These are phyloP conservation scores for Nansenia antarctica DNA, from an alignment of 2,113 vertebrate genomes.

Conservation along the genomic window DNA sequence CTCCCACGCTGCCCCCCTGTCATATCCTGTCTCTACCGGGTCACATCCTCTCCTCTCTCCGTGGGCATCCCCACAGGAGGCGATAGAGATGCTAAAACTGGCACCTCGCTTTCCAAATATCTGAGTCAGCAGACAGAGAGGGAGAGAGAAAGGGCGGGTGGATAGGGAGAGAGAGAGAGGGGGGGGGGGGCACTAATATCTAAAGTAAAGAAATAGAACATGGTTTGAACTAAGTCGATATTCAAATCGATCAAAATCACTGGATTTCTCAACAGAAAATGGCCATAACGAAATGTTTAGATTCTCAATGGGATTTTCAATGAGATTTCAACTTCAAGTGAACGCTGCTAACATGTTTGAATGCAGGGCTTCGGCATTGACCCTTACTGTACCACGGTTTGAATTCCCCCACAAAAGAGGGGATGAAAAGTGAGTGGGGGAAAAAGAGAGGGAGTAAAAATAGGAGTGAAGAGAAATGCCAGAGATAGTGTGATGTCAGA, in stretches of 20 bases:
- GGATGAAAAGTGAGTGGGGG: slow-evolving; percentile 60
- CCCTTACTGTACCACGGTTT: slow-evolving; percentile 56
- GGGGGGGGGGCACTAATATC: neutral
- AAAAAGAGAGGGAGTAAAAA: slow-evolving; percentile 53
- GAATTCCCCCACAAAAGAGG: slow-evolving; percentile 58
- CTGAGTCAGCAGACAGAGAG: slow-evolving; percentile 20
- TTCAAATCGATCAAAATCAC: no score
- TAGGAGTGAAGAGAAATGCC: slow-evolving; percentile 76
- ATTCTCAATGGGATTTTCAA: no score
- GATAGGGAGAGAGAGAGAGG: neutral
- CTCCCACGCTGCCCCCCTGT: slow-evolving; percentile 44
- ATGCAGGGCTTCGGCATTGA: slow-evolving; percentile 26
- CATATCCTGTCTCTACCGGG: slow-evolving; percentile 55
- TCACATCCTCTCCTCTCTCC: slow-evolving; percentile 60
- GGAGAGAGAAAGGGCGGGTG: neutral
- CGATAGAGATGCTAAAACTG: neutral
- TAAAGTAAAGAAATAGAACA: no score
- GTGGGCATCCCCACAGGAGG: slow-evolving; percentile 26
- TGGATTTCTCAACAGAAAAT: no score
- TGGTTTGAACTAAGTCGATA: no score
- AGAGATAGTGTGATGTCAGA: slow-evolving; percentile 75
- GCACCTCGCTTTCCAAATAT: neutral
- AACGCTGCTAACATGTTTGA: neutral
- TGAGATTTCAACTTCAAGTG: neutral
- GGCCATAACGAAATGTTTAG: no score